These are phyloP conservation scores for Procambarus clarkii DNA, from an alignment of 1,140 invertebrate species.

Conservation along the genomic window DNA sequence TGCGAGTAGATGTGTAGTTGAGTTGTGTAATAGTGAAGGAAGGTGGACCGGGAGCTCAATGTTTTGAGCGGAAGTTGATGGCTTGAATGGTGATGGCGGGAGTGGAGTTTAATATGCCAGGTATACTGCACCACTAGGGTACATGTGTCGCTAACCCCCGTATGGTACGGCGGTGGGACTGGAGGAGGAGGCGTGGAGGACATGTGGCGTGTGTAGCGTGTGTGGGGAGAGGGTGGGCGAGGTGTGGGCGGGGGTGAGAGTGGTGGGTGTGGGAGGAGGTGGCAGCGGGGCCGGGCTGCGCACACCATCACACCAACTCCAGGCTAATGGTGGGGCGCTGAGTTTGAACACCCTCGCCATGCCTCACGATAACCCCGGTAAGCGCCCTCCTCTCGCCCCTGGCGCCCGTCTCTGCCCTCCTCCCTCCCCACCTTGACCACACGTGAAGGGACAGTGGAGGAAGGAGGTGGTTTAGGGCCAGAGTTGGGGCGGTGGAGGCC, in stretches of 20 bases:
- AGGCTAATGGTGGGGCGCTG: slow-evolving; percentile 84
- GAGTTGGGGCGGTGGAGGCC: background rate
- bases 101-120: slow-evolving; percentile 65
- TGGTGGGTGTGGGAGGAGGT: background rate
- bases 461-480: too few species aligned
- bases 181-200: too few species aligned
- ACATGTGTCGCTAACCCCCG: too few species aligned
- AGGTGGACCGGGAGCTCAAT: background rate
- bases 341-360: slow-evolving; percentile 81
- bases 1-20: too few species aligned
- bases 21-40: too few species aligned
- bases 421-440: too few species aligned
- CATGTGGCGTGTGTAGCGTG: too few species aligned
- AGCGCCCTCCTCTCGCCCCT: slow-evolving; percentile 9
- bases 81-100: slow-evolving; percentile 71
- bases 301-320: slow-evolving; percentile 77
- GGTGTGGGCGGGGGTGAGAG: background rate
- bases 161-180: too few species aligned
- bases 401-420: background rate
- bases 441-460: too few species aligned
- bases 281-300: slow-evolving; percentile 74
- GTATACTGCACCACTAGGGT: background rate
- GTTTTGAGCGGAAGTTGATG: slow-evolving; percentile 49
- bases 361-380: slow-evolving; percentile 76
- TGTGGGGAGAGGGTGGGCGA: too few species aligned